These are phyloP conservation scores for Misgurnus mizolepis DNA, from an alignment of 2,113 vertebrate genomes.

Conservation along the genomic window DNA sequence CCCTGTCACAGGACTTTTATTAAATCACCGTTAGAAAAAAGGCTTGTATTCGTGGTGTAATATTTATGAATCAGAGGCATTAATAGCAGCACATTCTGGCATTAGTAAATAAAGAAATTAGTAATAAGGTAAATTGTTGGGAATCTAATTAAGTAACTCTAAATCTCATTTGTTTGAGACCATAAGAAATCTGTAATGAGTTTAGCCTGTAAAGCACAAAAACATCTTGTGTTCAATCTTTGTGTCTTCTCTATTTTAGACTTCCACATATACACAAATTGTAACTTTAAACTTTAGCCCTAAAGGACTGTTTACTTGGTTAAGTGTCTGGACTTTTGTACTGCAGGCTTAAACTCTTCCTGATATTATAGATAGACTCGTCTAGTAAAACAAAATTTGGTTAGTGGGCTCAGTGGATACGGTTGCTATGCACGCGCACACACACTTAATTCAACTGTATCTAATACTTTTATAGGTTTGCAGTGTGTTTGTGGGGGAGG, in stretches of 20 bases:
- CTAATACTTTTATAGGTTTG: background rate
- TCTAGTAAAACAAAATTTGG: conserved; percentile 25
- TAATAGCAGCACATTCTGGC: background rate
- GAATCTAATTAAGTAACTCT: background rate
- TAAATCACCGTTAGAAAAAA: too few species aligned
- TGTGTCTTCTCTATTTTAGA: too few species aligned
- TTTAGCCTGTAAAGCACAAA: background rate
- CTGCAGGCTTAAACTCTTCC: conserved; percentile 13
- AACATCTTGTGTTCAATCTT: too few species aligned
- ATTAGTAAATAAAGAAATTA: background rate
- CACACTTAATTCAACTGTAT: background rate
- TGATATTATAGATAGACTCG: background rate
- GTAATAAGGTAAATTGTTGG: too few species aligned
- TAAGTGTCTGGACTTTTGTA: conserved; percentile 3
- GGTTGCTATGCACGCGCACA: conserved; percentile 6
- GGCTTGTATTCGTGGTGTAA: background rate
- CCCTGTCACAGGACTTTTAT: background rate
- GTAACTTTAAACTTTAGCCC: background rate
- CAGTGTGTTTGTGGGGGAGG: background rate
- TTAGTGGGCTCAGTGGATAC: background rate
- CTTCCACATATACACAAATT: background rate
- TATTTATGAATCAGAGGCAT: background rate
- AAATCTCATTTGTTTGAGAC: background rate
- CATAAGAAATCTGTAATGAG: background rate
- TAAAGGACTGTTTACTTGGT: background rate